Base-by-base conservation (phyloP, 2,888 invertebrate species). In the Clunio marinus region DNA sequence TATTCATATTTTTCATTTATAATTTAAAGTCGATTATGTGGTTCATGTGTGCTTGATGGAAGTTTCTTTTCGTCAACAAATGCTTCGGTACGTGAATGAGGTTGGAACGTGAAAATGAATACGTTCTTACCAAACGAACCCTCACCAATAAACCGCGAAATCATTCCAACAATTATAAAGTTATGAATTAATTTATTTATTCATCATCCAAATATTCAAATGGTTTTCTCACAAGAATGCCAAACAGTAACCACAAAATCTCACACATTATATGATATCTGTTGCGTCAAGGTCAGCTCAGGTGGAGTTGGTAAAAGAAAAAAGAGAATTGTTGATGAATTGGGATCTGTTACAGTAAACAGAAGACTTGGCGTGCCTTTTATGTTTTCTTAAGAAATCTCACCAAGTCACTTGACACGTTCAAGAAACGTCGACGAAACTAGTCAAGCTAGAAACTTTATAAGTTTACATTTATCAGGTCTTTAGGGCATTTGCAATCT, bases 261-360 rank as follows among this genome's bases (percentile, higher is more conserved):
- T 15, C n/a, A n/a, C n/a, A n/a, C n/a, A n/a, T 22, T n/a, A 51
- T 13, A 22, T 51, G 20, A 51, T 22, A 17, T 51, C 51, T 3
- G 20, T 4, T 2, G 2, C 8, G 51, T 51, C 22, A n/a, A n/a
- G n/a, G 51, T 13, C 22, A 22, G 22, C 22, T 51, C 51, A n/a
- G 15, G 10, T 41, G 10, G 13, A 51, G 51, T 51, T 22, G 22
- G 4, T 4, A 3, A 51, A 8, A 32, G 5, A 7, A 22, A 51
- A n/a, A 51, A 51, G 51, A n/a, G n/a, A n/a, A n/a, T n/a, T n/a
- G n/a, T n/a, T 22, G 51, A 51, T 51, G 51, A 51, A 51, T 51
- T 22, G 13, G 13, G 17, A 51, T 22, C 51, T 51, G 17, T 45
- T 7, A 20, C n/a, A 7, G 5, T 51, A 20, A 22, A 22, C 32